phyloP scores from a whole-genome alignment of 2,797 vertebrate species.

The Carcharodon carcharias region DNA sequence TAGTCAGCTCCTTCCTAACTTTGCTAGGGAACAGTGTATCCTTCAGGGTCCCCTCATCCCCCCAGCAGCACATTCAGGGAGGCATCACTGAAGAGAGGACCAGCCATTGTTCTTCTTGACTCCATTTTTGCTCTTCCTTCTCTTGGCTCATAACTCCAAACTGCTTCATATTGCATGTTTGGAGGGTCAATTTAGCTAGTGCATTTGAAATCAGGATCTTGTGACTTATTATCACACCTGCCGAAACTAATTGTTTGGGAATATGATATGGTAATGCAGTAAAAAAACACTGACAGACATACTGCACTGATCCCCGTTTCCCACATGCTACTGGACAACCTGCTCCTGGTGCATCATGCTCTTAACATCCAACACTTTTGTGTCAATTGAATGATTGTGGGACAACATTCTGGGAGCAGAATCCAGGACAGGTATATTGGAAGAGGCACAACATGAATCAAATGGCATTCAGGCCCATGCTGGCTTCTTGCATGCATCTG shows the following conservation, averaged over 20 bases:
- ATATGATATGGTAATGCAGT: not conserved
- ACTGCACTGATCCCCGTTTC: not conserved
- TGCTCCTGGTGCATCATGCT: not conserved
- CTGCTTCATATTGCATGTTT: not conserved
- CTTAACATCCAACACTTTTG: not conserved
- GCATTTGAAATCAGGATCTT: not conserved
- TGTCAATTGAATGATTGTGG: not conserved
- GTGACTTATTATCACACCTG: not conserved
- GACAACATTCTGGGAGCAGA: not conserved
- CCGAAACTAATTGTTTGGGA: not conserved
- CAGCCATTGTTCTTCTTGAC: not conserved
- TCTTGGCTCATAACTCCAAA: not conserved
- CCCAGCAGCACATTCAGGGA: not conserved
- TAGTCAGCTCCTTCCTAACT: not conserved
- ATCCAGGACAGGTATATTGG: not conserved
- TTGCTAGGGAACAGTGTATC: not conserved
- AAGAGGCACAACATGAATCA: not conserved
- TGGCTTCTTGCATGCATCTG: not conserved
- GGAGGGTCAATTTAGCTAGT: not conserved
- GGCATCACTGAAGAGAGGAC: not conserved
- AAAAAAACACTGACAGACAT: not conserved
- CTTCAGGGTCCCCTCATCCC: not conserved
- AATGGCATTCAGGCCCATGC: not conserved
- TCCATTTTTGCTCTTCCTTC: not conserved
- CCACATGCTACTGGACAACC: not conserved